phyloP scores from a whole-genome alignment of 2,797 vertebrate species.

The Micromesistius poutassou region DNA sequence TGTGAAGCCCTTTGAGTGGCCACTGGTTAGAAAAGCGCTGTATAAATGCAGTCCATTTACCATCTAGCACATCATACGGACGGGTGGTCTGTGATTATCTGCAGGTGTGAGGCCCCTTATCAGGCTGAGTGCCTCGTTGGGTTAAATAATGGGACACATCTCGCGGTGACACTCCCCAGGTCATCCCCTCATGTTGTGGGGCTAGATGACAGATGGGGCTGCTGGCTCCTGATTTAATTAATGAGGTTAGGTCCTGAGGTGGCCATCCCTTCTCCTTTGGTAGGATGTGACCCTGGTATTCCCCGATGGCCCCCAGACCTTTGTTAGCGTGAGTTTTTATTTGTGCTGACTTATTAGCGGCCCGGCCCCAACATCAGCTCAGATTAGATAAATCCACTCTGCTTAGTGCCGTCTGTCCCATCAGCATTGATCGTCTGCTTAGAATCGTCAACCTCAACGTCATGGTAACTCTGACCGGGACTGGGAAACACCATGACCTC shows the following conservation, averaged over 20 bases:
- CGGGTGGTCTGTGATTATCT: neutral
- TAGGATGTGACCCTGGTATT: conserved; percentile 26
- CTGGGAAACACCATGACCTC: neutral
- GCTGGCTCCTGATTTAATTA: conserved; percentile 54
- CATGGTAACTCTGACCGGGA: neutral
- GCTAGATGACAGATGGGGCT: conserved; percentile 39
- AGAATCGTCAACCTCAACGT: neutral
- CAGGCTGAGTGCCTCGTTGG: conserved; percentile 37
- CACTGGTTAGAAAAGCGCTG: too few relatives aligned
- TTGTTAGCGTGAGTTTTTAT: conserved; percentile 21
- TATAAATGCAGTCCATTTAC: too few relatives aligned
- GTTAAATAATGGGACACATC: conserved; percentile 49
- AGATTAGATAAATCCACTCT: conserved; percentile 38
- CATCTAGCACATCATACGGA: neutral
- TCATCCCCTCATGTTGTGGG: conserved; percentile 34
- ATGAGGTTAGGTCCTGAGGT: conserved; percentile 37
- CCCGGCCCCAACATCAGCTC: conserved; percentile 21
- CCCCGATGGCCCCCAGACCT: conserved; percentile 26
- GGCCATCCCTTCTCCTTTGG: conserved; percentile 22
- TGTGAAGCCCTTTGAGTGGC: too few relatives aligned
- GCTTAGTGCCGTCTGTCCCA: conserved; percentile 11
- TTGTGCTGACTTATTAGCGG: conserved; percentile 35
- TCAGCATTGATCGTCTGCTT: conserved; percentile 3
- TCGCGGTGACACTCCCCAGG: conserved; percentile 40
- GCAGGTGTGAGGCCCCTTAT: conserved; percentile 17